phyloP scores from a whole-genome alignment of 2,888 invertebrate species.

The Agriopis marginaria region DNA sequence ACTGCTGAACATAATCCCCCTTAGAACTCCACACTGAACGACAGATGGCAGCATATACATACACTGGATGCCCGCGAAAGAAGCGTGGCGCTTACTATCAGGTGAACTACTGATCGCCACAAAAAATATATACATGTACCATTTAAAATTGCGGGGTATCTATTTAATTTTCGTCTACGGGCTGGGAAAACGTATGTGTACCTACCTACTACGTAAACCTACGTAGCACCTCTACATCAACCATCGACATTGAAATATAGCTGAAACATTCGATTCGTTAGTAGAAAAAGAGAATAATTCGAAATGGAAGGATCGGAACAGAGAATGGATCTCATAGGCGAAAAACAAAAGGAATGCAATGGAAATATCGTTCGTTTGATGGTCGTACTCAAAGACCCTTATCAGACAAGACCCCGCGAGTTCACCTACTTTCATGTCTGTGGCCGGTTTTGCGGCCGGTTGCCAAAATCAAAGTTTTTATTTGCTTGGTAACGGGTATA shows the following conservation, averaged over 20 bases:
- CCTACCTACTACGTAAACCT: conserved; percentile 3
- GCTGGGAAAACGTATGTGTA: conserved; percentile 10
- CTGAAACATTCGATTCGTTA: conserved; percentile 81
- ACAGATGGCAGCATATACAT: neutral
- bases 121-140: neutral
- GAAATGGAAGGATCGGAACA: conserved; percentile 72
- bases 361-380: conserved; percentile 76
- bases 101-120: too few relatives aligned
- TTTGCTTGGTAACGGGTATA: too few relatives aligned
- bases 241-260: conserved; percentile 69
- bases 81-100: neutral
- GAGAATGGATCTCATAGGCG: conserved; percentile 78
- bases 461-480: too few relatives aligned
- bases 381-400: conserved; percentile 41
- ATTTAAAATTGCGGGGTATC: neutral
- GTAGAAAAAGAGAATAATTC: conserved; percentile 78
- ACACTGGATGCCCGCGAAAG: neutral
- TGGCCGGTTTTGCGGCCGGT: too few relatives aligned
- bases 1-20: too few relatives aligned
- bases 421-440: too few relatives aligned
- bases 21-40: too few relatives aligned
- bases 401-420: too few relatives aligned
- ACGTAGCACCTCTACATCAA: conserved; percentile 53
- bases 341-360: conserved; percentile 79
- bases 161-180: neutral